phyloP scores from a whole-genome alignment of 2,113 vertebrate genomes.

The Accipiter cooperii region DNA sequence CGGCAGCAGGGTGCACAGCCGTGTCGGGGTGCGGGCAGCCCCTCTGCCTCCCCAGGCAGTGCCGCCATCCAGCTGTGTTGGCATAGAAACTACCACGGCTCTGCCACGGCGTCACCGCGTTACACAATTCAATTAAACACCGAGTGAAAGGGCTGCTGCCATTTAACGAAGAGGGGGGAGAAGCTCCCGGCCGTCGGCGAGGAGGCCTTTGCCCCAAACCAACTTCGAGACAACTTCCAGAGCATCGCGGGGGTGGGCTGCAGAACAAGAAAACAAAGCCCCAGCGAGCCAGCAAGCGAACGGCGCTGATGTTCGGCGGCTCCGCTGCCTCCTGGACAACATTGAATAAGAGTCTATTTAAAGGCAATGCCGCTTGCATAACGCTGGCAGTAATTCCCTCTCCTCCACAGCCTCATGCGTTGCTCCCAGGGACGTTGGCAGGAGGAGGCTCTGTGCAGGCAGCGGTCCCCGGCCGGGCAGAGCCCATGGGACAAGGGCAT shows the following conservation, averaged over 20 bases:
- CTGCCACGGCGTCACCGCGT: background rate
- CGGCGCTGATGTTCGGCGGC: background rate
- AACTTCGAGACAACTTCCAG: background rate
- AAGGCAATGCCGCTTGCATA: background rate
- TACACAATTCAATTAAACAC: background rate
- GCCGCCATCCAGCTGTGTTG: conserved; percentile 24
- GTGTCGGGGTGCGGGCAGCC: background rate
- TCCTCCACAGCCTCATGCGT: background rate
- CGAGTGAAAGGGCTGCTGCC: background rate
- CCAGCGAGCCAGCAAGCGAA: rapidly evolving
- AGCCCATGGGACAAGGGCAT: background rate
- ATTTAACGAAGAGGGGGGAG: background rate
- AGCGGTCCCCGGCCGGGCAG: rapidly evolving
- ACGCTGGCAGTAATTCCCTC: background rate
- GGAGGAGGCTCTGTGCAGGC: background rate
- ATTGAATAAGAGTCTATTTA: background rate
- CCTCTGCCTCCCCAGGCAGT: background rate
- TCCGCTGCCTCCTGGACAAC: background rate
- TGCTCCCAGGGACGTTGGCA: rapidly evolving
- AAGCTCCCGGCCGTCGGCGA: background rate
- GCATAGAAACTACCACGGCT: conserved; percentile 46
- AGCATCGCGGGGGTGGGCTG: background rate
- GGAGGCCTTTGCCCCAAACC: background rate
- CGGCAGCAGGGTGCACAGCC: background rate
- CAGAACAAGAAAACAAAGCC: background rate